Evolutionary conservation across 2,797 vertebrate genomes (phyloP), one percentile per base, ranked within the genome.

Genomic region (Hyperoplus lanceolatus): DNA sequence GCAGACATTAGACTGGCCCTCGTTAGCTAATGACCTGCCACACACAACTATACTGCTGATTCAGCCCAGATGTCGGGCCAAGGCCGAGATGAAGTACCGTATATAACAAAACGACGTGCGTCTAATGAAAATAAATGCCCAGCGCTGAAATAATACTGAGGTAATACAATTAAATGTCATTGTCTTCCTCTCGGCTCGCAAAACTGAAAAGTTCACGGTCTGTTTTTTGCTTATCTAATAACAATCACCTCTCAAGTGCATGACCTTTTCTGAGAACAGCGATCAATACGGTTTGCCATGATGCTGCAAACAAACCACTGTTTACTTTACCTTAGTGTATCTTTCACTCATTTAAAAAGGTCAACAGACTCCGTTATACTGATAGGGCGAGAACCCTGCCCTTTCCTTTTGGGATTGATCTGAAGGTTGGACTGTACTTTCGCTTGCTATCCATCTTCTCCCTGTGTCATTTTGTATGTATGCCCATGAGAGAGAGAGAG

Each of bases 291-390:
- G 55, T 73, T 63, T 89, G 87, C 85, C 82, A 87, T 73, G 83
- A 90, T 68, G 81, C 81, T 70, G 89, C 87, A 93, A 92, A 91
- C 90, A 91, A 91, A 89, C 85, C 81, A 79, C 83, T 91, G 92
- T 94, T 92, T 92, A 87, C 86, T 90, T 91, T 90, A 91, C 86
- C 87, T 87, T 84, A 82, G 83, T 72, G 80, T 88, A 90, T 90
- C 91, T 82, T 92, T 93, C 93, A 89, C 80, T 91, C 77, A 82
- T 90, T 94, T 91, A 90, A 87, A 94, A 94, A 94, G 93, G 94
- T 94, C 92, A 94, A 82, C 89, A 81, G 87, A 90, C 89, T 87
- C 65, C 58, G 85, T 90, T 85, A 79, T 82, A 83, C 87, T 86
- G 87, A 93, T 85, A 59, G 86, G 77, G 63, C 4, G 49, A 86